Conservation (phyloP, 2,113 vertebrate genomes). For the Connochaetes taurinus region DNA sequence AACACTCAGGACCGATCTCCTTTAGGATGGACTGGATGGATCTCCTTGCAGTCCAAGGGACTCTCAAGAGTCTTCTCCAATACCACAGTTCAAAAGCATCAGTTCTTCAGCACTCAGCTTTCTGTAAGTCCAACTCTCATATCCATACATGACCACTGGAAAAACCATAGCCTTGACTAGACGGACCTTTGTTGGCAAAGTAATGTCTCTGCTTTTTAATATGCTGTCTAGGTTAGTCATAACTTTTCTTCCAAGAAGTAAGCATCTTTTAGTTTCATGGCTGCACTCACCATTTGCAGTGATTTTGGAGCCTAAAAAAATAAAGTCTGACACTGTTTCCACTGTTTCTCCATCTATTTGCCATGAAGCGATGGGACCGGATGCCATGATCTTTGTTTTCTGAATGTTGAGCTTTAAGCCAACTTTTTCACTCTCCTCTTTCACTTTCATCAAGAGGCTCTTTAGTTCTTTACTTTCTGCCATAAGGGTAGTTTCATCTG, state of each 20-base stretch:
- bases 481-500: not conserved
- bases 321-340: not conserved
- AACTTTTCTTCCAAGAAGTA: not conserved
- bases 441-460: not conserved
- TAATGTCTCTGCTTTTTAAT: not conserved
- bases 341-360: not conserved
- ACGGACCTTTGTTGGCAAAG: not conserved
- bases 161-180: not conserved
- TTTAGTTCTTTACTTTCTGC: not conserved
- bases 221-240: not conserved
- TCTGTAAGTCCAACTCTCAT: not conserved
- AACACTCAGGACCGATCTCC: not conserved
- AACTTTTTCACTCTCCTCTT: not conserved
- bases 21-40: not conserved
- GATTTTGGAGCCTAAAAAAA: not conserved
- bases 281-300: not conserved
- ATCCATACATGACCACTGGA: not conserved
- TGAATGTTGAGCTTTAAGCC: not conserved
- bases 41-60: not conserved
- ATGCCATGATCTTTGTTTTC: not conserved
- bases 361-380: not conserved
- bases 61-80: not conserved
- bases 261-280: not conserved
- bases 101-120: rapidly evolving
- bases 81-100: not conserved